These are phyloP conservation scores for Galleria mellonella DNA, from an alignment of 1,140 invertebrate genomes.

Conservation along the genomic window DNA sequence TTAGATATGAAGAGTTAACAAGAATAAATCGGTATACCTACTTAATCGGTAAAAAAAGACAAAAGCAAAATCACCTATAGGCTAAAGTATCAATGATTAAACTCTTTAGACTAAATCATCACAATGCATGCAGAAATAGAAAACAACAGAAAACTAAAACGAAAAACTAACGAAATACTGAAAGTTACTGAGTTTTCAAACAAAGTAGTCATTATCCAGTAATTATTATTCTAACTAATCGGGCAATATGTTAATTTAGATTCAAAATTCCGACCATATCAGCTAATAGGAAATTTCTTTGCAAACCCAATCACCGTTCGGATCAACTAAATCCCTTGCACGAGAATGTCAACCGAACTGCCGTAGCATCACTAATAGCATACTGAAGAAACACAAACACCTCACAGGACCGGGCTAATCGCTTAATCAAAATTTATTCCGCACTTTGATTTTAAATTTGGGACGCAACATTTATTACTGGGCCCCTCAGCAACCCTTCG, in stretches of 20 bases:
- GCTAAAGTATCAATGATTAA: too few species aligned
- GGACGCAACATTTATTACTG: constrained; percentile 71
- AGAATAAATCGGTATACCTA: too few species aligned
- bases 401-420: constrained; percentile 54
- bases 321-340: constrained; percentile 11
- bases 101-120: too few species aligned
- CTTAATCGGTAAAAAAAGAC: too few species aligned
- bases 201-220: too few species aligned
- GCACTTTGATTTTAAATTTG: constrained; percentile 74
- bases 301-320: constrained; percentile 12
- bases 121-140: too few species aligned
- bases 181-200: too few species aligned
- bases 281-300: neutral
- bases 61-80: too few species aligned
- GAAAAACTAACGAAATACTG: too few species aligned
- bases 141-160: too few species aligned
- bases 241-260: constrained; percentile 4
- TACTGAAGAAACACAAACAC: constrained; percentile 55
- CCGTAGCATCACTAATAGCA: constrained; percentile 27
- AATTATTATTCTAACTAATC: neutral
- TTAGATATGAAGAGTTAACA: too few species aligned
- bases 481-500: constrained; percentile 62
- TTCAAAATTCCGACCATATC: constrained; percentile 13
- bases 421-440: constrained; percentile 74
- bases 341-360: constrained; percentile 12